A percentile compares a stretch with the other conserved stretches of the same genome.
phyloP scores from a whole-genome alignment of 2,888 invertebrate genomes.

The Neocrepidodera transversa region DNA sequence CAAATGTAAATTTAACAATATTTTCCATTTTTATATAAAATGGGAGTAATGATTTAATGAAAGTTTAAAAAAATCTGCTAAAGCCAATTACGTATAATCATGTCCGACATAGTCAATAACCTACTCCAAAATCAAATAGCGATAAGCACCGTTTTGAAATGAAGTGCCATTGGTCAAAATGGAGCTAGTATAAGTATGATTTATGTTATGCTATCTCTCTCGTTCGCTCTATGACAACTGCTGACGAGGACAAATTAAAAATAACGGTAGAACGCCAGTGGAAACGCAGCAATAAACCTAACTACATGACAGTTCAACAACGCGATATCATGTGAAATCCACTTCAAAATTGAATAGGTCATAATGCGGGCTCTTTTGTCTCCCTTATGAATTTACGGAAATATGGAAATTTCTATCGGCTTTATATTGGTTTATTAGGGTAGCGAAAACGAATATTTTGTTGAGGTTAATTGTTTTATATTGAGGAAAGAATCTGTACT shows the following conservation, averaged over 20 bases:
- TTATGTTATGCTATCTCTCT: constrained; percentile 13
- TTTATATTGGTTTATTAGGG: constrained; percentile 8
- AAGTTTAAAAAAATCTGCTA: too few species aligned
- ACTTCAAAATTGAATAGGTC: constrained; percentile 23
- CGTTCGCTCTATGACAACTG: constrained; percentile 1
- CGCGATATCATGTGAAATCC: constrained; percentile 21
- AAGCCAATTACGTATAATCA: too few species aligned
- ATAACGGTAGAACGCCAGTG: constrained; percentile 12
- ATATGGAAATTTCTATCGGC: constrained; percentile 20
- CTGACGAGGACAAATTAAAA: constrained; percentile 27
- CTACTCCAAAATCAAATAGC: constrained; percentile 4
- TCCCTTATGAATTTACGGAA: constrained; percentile 10
- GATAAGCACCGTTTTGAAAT: constrained; percentile 5
- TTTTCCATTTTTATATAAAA: too few species aligned
- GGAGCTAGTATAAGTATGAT: constrained; percentile 11
- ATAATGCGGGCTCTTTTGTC: constrained; percentile 23
- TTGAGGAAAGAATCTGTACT: too few species aligned
- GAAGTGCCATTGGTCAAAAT: constrained; percentile 16
- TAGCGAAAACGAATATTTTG: background rate
- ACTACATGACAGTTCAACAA: constrained; percentile 27
- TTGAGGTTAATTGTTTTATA: background rate
- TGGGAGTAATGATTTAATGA: too few species aligned
- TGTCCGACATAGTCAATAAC: constrained; percentile 7
- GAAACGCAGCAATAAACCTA: constrained; percentile 24
- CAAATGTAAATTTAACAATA: too few species aligned